Evolutionary conservation across 2,113 vertebrate genomes (phyloP).

Genomic region (Solea solea): DNA sequence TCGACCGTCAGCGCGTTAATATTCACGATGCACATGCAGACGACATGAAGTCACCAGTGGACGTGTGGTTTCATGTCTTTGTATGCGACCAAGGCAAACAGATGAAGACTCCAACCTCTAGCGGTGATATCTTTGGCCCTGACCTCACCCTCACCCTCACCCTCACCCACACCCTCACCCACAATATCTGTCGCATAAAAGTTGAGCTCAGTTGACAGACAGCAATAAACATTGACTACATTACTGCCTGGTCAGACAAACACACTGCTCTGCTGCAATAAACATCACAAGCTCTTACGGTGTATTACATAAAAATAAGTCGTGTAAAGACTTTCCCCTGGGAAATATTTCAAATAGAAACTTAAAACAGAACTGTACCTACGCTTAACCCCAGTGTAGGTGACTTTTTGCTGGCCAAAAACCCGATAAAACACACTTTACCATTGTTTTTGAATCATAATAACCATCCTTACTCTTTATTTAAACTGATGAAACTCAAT

Average conservation of each 20-base stretch:
- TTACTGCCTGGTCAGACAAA: slow-evolving; percentile 9
- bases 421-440: too few relatives aligned
- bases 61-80: slow-evolving; percentile 7
- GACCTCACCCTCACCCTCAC: too few relatives aligned
- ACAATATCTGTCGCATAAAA: not conserved
- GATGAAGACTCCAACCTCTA: slow-evolving; percentile 15
- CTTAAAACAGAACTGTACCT: not conserved
- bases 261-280: not conserved
- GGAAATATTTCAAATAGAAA: not conserved
- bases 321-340: not conserved
- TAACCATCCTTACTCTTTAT: too few relatives aligned
- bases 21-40: slow-evolving; percentile 6
- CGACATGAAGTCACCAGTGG: not conserved
- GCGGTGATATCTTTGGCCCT: slow-evolving; percentile 19
- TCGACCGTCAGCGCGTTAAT: slow-evolving; percentile 29
- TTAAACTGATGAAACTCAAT: too few relatives aligned
- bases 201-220: slow-evolving; percentile 43
- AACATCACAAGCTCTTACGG: not conserved
- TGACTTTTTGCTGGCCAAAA: not conserved
- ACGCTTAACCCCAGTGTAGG: not conserved
- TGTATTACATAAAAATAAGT: not conserved
- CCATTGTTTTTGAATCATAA: too few relatives aligned
- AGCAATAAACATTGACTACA: slow-evolving; percentile 34
- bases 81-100: slow-evolving; percentile 2
- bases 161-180: too few relatives aligned